Conservation (phyloP, 2,888 invertebrate species). For the Empis livida region DNA sequence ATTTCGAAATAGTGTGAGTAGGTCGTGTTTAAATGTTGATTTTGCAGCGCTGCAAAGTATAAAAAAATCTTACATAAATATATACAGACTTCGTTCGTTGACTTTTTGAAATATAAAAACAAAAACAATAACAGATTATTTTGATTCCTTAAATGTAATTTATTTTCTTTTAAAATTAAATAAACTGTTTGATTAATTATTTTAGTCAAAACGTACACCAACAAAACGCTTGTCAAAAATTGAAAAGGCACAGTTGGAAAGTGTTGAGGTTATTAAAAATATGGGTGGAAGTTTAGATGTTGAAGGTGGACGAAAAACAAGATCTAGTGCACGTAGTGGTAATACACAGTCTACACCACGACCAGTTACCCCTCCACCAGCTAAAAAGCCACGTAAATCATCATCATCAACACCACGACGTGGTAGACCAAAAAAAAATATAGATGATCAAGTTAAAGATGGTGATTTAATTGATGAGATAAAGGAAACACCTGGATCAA, state of each 20-base stretch:
- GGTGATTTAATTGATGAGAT: slow-evolving; percentile 1
- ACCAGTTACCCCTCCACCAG: slow-evolving; percentile 28
- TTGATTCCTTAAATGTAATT: neutral
- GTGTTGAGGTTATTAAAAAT: slow-evolving; percentile 32
- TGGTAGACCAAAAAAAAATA: slow-evolving; percentile 27
- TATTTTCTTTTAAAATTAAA: neutral
- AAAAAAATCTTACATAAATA: neutral
- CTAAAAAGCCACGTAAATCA: slow-evolving; percentile 28
- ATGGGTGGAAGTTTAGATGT: slow-evolving; percentile 33
- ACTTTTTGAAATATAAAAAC: neutral
- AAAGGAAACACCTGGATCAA: neutral
- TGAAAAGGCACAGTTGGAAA: slow-evolving; percentile 34
- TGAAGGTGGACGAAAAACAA: slow-evolving; percentile 32
- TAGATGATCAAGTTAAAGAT: slow-evolving; percentile 11
- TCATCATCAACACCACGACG: slow-evolving; percentile 21
- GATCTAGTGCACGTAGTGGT: slow-evolving; percentile 32
- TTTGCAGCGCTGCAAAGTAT: neutral
- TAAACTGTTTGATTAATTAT: neutral
- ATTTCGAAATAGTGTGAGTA: too few species aligned
- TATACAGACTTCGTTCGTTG: neutral
- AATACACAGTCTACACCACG: slow-evolving; percentile 24
- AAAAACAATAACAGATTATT: neutral
- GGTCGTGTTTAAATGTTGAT: too few species aligned
- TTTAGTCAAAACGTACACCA: neutral
- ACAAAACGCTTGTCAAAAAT: slow-evolving; percentile 21